Conservation (phyloP, 92 coral and sea anemone species). For the Scolanthus callimorphus region DNA sequence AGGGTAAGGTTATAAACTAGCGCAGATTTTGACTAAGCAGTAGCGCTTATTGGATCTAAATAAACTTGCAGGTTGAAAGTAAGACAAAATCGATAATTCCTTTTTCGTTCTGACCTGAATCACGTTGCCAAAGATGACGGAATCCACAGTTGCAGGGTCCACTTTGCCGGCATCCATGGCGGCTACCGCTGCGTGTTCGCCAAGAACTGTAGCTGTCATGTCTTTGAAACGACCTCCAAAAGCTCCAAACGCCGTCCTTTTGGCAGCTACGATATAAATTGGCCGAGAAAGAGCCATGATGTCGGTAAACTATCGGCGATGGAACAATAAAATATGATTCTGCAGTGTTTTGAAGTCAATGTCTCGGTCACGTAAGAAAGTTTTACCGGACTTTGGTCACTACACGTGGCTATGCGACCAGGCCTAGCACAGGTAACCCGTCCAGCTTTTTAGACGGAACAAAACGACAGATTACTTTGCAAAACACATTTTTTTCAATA, state of each 20-base stretch:
- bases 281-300: constrained; percentile 81
- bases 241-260: constrained; percentile 96
- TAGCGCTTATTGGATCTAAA: no score
- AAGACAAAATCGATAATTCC: no score
- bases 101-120: constrained; percentile 62
- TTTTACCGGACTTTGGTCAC: no score
- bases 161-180: constrained; percentile 83
- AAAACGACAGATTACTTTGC: no score
- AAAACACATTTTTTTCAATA: no score
- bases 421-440: neutral
- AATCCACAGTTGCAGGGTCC: constrained; percentile 89
- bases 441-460: no score
- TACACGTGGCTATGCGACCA: neutral
- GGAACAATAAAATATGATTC: neutral
- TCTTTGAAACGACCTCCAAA: constrained; percentile 92
- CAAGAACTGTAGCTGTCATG: constrained; percentile 76
- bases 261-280: constrained; percentile 94
- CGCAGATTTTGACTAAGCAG: no score
- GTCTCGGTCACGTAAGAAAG: no score
- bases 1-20: no score
- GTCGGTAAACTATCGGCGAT: neutral
- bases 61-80: no score
- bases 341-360: neutral
- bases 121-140: constrained; percentile 94
- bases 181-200: constrained; percentile 81